phyloP scores from a whole-genome alignment of 2,113 vertebrate genomes.

The Melanerpes formicivorus region DNA sequence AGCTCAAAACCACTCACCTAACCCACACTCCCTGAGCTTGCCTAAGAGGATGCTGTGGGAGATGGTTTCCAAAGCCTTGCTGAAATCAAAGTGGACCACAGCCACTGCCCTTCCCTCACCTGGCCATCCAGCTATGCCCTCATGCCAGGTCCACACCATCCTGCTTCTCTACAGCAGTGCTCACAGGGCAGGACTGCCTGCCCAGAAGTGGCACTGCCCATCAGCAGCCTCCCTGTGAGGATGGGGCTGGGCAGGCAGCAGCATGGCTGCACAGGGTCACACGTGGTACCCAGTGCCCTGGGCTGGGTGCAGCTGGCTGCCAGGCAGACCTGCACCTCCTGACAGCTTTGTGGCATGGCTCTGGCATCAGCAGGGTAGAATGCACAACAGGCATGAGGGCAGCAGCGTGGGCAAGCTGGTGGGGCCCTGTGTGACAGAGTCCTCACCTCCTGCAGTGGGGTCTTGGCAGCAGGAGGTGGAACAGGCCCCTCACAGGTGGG shows the following conservation, averaged over 20 bases:
- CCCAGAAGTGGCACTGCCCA: fast-evolving
- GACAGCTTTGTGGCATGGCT: background rate
- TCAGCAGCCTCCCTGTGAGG: background rate
- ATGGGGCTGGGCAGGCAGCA: background rate
- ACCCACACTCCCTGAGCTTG: too few species aligned
- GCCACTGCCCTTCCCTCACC: too few species aligned
- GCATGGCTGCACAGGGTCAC: fast-evolving
- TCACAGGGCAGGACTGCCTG: background rate
- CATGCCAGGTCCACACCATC: background rate
- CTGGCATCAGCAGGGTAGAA: fast-evolving
- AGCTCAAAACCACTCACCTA: too few species aligned
- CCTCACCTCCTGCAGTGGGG: background rate
- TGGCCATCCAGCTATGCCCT: too few species aligned
- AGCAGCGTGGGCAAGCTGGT: background rate
- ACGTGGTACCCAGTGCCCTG: background rate
- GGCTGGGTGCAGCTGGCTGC: background rate
- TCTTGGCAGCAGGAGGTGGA: background rate
- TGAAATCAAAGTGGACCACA: too few species aligned
- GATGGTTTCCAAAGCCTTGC: too few species aligned
- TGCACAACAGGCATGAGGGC: background rate
- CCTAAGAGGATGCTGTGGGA: too few species aligned
- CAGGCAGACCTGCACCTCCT: background rate
- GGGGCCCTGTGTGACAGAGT: background rate
- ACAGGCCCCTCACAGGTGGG: background rate
- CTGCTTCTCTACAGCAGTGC: background rate